phyloP scores from a whole-genome alignment of 2,113 vertebrate species.

The Dromas ardeola region DNA sequence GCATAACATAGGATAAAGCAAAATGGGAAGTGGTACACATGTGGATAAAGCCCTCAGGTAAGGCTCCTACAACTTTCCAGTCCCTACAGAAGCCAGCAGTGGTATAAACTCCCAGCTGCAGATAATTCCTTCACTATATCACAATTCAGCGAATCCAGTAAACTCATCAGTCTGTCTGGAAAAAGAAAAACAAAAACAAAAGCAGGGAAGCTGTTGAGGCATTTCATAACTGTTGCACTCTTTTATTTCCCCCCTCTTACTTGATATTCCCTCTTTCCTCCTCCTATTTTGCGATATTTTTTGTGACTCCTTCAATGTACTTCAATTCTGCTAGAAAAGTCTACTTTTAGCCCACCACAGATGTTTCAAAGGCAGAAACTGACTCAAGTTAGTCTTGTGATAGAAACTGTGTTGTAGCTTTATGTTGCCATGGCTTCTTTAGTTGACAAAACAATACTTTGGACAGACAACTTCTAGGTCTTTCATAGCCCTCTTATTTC shows the following conservation, averaged over 20 bases:
- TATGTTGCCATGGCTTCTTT: constrained; percentile 31
- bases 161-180: background rate
- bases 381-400: constrained; percentile 51
- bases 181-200: background rate
- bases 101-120: background rate
- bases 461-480: background rate
- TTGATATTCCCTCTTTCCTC: background rate
- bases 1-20: background rate
- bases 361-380: constrained; percentile 51
- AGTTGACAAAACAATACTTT: constrained; percentile 16
- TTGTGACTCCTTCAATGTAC: background rate
- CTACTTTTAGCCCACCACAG: constrained; percentile 42
- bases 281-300: background rate
- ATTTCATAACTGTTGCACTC: background rate
- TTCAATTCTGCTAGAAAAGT: constrained; percentile 13
- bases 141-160: background rate
- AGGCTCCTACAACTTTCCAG: background rate
- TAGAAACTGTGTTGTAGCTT: background rate
- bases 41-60: background rate
- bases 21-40: background rate
- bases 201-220: background rate
- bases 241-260: background rate
- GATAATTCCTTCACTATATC: background rate
- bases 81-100: background rate
- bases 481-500: background rate